Base-by-base conservation (phyloP, 2,888 invertebrate genomes). In the Eupithecia abbreviata region DNA sequence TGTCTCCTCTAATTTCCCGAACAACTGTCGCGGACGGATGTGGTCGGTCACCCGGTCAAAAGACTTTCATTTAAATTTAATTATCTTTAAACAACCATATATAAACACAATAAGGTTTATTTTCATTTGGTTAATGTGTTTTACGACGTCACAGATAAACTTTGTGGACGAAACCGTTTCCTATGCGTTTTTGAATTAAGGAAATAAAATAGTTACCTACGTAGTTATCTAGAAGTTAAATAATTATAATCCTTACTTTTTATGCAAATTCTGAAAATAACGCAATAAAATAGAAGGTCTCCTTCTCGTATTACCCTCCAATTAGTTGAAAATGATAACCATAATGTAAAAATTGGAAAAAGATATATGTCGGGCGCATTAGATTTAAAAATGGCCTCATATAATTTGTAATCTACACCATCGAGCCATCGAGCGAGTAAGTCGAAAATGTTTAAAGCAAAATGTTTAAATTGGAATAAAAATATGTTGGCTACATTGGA, bases 101-200 rank as follows among this genome's bases (percentile, higher is more conserved):
- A 58, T 55, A 47, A 74, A 77, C 65, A 47, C 0, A 49, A 68
- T 79, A 81, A 80, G 79, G 81, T 74, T 42, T 75, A 80, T 76
- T 77, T 78, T 82, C 74, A 68, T 73, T 79, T 77, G 75, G 67
- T 66, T 30, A 47, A 65, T 74, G 45, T 51, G 15, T 78, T 79
- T 80, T 77, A 80, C 74, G 69, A 71, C 79, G 77, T 81, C 81
- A 80, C 79, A 85, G 87, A 88, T 87, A 87, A 87, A 82, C 83
- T 43, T 42, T 84, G 85, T 82, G 86, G 85, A 84, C 77, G 81
- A 76, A 79, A 84, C 86, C 86, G 84, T 86, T 90, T 89, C 89
- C 89, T 85, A 84, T 12, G 30, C 69, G 69, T 47, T 69, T 49
- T 69, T 45, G n/a, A 30, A 30, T 68, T n/a, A 68, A 67, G n/a